Evolutionary conservation across 2,797 vertebrate genomes (phyloP).

Genomic region (Hoplostethus atlanticus): DNA sequence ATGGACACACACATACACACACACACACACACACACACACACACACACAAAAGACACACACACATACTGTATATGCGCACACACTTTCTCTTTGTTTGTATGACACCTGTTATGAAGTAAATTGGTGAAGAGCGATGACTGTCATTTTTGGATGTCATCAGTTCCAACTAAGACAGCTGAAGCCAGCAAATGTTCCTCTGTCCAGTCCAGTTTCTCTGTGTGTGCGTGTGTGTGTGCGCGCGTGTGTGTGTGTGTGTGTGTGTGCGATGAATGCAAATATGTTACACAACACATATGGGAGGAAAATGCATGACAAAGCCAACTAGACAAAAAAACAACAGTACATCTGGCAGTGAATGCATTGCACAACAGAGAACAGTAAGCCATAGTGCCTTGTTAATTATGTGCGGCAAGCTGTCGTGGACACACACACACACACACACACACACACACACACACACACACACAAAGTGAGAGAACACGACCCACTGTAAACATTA

Average conservation of each 20-base stretch:
- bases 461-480: not conserved
- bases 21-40: constrained; percentile 45
- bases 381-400: constrained; percentile 8
- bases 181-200: constrained; percentile 56
- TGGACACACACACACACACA: constrained; percentile 7
- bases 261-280: constrained; percentile 30
- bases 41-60: constrained; percentile 38
- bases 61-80: constrained; percentile 19
- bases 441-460: not conserved
- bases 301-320: constrained; percentile 31
- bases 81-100: constrained; percentile 66
- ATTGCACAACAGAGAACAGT: constrained; percentile 11
- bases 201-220: constrained; percentile 6
- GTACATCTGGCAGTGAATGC: constrained; percentile 55
- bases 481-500: constrained; percentile 3
- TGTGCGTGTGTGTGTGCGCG: constrained; percentile 15
- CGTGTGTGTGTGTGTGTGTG: constrained; percentile 31
- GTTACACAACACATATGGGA: constrained; percentile 67
- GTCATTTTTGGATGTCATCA: constrained; percentile 54
- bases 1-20: constrained; percentile 12
- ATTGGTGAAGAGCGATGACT: constrained; percentile 47
- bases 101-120: constrained; percentile 73
- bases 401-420: constrained; percentile 19
- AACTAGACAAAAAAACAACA: constrained; percentile 43
- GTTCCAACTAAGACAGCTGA: constrained; percentile 65